Percentiles rank a stretch among this genome's conserved stretches.
Evolutionary conservation across 1,140 invertebrate genomes (phyloP).

Genomic region (Drosophila serrata): DNA sequence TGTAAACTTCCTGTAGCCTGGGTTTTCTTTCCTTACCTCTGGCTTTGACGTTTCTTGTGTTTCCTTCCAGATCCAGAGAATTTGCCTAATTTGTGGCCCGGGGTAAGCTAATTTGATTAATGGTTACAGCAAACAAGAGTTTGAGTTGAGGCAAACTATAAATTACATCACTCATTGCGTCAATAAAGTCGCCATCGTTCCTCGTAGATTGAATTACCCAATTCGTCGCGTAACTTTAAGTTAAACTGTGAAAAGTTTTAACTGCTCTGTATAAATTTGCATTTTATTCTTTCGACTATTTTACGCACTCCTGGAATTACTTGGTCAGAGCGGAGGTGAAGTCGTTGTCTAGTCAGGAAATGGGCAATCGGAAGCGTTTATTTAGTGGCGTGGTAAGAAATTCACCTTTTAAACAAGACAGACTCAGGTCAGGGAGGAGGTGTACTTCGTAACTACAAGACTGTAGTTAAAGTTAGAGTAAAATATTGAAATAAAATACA

Average conservation of each 20-base stretch:
- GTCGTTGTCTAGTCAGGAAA: constrained; percentile 40
- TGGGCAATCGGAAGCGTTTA: constrained; percentile 50
- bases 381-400: constrained; percentile 22
- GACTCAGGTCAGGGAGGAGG: neutral
- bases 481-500: neutral
- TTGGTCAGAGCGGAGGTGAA: neutral
- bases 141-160: constrained; percentile 13
- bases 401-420: neutral
- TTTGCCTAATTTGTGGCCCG: constrained; percentile 14
- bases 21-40: neutral
- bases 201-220: constrained; percentile 14
- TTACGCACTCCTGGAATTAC: constrained; percentile 4
- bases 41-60: neutral
- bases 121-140: constrained; percentile 16
- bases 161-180: constrained; percentile 27
- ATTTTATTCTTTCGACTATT: constrained; percentile 7
- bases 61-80: neutral
- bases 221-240: neutral
- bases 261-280: constrained; percentile 10
- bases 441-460: neutral
- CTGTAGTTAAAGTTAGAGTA: too few relatives aligned
- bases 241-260: constrained; percentile 19
- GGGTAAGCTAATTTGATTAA: constrained; percentile 55
- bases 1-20: constrained; percentile 11
- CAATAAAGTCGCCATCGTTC: constrained; percentile 5